phyloP scores from a whole-genome alignment of 1,140 invertebrate species.

The Thereuonema tuberculata region DNA sequence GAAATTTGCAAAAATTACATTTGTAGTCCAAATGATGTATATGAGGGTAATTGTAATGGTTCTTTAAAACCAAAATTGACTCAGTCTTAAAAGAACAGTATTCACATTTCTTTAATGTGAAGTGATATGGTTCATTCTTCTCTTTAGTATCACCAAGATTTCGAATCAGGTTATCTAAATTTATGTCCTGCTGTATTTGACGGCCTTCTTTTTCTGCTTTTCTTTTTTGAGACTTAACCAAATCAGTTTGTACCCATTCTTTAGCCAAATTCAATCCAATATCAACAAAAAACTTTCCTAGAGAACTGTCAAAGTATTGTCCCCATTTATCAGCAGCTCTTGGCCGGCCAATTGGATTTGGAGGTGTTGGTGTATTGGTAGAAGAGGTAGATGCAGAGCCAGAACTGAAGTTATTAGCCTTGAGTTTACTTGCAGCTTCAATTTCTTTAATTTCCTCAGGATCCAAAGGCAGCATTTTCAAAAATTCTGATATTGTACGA shows the following conservation, averaged over 20 bases:
- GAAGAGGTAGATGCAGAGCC: neutral
- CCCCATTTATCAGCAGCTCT: neutral
- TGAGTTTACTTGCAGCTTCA: conserved; percentile 15
- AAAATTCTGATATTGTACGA: conserved; percentile 56
- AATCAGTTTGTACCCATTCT: conserved; percentile 81
- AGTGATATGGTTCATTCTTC: conserved; percentile 70
- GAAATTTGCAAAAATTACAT: conserved; percentile 74
- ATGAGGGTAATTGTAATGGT: conserved; percentile 84
- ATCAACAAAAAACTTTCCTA: conserved; percentile 84
- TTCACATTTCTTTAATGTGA: conserved; percentile 67
- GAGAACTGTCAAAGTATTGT: conserved; percentile 61
- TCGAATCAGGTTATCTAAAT: conserved; percentile 48
- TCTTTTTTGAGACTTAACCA: conserved; percentile 69
- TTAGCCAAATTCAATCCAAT: conserved; percentile 82
- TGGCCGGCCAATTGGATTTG: neutral
- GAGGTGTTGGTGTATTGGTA: no score
- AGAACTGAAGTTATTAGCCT: neutral
- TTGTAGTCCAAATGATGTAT: conserved; percentile 54
- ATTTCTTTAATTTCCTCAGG: conserved; percentile 28
- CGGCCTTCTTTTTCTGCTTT: conserved; percentile 39
- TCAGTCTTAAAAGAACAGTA: conserved; percentile 88
- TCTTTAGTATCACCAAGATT: conserved; percentile 76
- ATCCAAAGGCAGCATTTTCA: conserved; percentile 16
- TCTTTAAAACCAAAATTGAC: conserved; percentile 66
- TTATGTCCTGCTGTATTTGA: conserved; percentile 32